phyloP scores from a whole-genome alignment of 2,888 invertebrate species.

The Drosophila barbarae region DNA sequence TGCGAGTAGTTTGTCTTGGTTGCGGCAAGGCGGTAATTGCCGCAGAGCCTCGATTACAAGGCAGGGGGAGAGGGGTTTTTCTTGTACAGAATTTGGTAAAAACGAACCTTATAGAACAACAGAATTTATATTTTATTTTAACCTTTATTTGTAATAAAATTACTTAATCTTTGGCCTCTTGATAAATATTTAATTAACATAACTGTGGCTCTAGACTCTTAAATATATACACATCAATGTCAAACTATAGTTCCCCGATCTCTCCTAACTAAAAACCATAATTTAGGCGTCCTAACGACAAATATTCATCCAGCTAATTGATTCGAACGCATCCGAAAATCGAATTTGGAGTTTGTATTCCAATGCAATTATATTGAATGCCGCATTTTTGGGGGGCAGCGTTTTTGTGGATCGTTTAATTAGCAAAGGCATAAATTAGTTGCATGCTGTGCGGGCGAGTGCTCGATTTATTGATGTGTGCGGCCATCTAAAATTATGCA shows the following conservation, averaged over 20 bases:
- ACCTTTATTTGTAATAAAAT: neutral
- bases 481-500: slow-evolving; percentile 58
- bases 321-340: slow-evolving; percentile 16
- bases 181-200: neutral
- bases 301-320: slow-evolving; percentile 17
- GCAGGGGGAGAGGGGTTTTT: neutral
- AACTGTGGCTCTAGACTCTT: neutral
- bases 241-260: neutral
- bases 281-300: neutral
- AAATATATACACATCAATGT: neutral
- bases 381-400: slow-evolving; percentile 35
- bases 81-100: neutral
- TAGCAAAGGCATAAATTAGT: slow-evolving; percentile 65
- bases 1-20: slow-evolving; percentile 47
- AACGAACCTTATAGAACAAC: neutral
- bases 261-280: neutral
- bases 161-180: neutral
- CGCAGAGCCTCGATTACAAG: slow-evolving; percentile 29
- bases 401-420: slow-evolving; percentile 59
- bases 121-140: neutral
- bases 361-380: slow-evolving; percentile 51
- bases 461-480: slow-evolving; percentile 53
- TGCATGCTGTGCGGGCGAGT: slow-evolving; percentile 25
- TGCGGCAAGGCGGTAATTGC: slow-evolving; percentile 56
- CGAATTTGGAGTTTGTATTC: slow-evolving; percentile 21